These are phyloP conservation scores for Onychomys torridus DNA, from an alignment of 2,797 vertebrate genomes.

Conservation along the genomic window DNA sequence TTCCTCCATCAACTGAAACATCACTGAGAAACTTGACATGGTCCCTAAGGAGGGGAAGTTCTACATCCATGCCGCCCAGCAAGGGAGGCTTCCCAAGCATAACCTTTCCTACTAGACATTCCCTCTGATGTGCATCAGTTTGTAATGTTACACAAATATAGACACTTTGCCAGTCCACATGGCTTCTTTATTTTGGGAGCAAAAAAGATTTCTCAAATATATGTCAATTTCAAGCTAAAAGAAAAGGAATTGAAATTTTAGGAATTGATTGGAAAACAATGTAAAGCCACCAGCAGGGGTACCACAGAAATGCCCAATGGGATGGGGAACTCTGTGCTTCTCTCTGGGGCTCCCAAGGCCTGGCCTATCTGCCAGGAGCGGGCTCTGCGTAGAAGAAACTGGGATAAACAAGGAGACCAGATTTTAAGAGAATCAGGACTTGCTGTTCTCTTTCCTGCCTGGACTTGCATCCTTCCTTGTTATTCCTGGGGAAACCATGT, in stretches of 20 bases:
- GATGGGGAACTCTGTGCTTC: no score
- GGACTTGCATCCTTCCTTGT: slow-evolving; percentile 63
- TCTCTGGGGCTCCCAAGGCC: not conserved
- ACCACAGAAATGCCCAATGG: not conserved
- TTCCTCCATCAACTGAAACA: not conserved
- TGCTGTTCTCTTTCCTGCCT: slow-evolving; percentile 57
- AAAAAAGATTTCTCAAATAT: not conserved
- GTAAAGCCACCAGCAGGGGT: no score
- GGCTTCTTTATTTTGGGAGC: not conserved
- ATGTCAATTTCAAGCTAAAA: not conserved
- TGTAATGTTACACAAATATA: not conserved
- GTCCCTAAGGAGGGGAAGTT: not conserved
- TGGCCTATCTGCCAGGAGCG: no score
- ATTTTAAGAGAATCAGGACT: slow-evolving; percentile 43
- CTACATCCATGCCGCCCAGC: not conserved
- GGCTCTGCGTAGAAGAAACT: not conserved
- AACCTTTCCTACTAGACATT: not conserved
- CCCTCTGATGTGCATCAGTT: not conserved
- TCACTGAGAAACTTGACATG: not conserved
- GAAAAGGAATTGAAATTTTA: not conserved
- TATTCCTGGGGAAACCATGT: slow-evolving; percentile 73
- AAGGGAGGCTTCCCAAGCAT: not conserved
- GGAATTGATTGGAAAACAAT: not conserved
- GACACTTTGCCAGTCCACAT: not conserved
- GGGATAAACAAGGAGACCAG: slow-evolving; percentile 16